Percentiles rank a stretch among this genome's conserved stretches.
Conservation (phyloP, 2,797 vertebrate species). For the Spheniscus humboldti region DNA sequence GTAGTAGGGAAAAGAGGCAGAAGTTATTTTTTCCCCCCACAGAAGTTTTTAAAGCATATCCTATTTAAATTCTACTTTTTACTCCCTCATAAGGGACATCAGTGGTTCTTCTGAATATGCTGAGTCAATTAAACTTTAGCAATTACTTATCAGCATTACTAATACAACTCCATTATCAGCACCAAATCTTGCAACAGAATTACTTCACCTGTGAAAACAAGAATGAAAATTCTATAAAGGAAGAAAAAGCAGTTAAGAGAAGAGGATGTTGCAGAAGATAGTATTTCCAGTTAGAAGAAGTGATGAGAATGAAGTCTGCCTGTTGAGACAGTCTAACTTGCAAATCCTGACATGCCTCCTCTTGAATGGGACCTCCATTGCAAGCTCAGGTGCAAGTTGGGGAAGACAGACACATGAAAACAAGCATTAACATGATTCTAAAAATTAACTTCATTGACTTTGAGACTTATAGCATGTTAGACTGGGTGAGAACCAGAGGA, state of each 20-base stretch:
- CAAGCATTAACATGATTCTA: not conserved
- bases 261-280: not conserved
- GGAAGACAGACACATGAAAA: not conserved
- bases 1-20: conserved; percentile 31
- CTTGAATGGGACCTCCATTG: not conserved
- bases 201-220: not conserved
- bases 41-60: not conserved
- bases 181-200: not conserved
- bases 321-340: not conserved
- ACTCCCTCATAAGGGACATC: not conserved
- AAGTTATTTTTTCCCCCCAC: not conserved
- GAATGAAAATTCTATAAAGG: not conserved
- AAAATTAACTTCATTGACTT: not conserved
- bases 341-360: not conserved
- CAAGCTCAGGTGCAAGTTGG: not conserved
- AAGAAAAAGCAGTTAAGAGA: not conserved
- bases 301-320: not conserved
- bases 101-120: not conserved
- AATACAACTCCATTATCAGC: not conserved
- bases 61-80: not conserved
- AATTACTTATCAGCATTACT: not conserved
- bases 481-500: not conserved
- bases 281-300: not conserved
- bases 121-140: not conserved
- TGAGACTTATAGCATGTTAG: not conserved